These are phyloP conservation scores for Eupristina koningsbergeri DNA, from an alignment of 1,140 invertebrate genomes.

Conservation along the genomic window DNA sequence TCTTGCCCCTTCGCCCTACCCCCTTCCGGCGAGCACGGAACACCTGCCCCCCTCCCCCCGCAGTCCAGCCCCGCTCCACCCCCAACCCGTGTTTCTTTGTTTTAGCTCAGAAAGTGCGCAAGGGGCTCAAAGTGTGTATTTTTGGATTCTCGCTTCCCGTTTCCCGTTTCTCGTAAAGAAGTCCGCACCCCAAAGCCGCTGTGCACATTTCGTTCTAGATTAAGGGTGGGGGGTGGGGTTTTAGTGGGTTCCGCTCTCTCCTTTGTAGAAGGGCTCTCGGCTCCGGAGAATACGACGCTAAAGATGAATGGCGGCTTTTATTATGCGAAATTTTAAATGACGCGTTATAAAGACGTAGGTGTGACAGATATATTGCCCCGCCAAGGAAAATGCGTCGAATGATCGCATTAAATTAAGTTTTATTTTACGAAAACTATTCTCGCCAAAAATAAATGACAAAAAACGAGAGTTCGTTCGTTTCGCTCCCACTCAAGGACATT, in stretches of 20 bases:
- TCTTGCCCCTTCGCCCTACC: too few relatives aligned
- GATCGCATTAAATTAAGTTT: constrained; percentile 13
- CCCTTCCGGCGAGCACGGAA: too few relatives aligned
- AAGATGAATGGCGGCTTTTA: constrained; percentile 43
- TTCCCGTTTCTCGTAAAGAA: neutral
- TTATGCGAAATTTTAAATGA: constrained; percentile 32
- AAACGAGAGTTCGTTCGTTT: neutral
- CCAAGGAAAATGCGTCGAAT: neutral
- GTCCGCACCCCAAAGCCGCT: neutral
- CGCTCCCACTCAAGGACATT: too few relatives aligned
- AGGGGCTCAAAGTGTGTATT: constrained; percentile 23
- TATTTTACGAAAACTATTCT: neutral
- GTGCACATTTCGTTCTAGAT: neutral
- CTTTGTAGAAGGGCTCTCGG: neutral
- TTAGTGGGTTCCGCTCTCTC: neutral
- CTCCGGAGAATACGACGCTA: neutral
- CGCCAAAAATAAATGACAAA: neutral
- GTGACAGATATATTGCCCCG: constrained; percentile 12
- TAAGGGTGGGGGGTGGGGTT: neutral
- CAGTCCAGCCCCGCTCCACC: too few relatives aligned
- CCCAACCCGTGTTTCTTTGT: neutral
- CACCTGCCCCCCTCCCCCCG: too few relatives aligned
- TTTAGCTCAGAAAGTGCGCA: neutral
- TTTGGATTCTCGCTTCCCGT: constrained; percentile 3
- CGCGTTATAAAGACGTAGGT: neutral